Evolutionary conservation across 2,888 invertebrate genomes (phyloP).

Genomic region (Drosophila birchii): DNA sequence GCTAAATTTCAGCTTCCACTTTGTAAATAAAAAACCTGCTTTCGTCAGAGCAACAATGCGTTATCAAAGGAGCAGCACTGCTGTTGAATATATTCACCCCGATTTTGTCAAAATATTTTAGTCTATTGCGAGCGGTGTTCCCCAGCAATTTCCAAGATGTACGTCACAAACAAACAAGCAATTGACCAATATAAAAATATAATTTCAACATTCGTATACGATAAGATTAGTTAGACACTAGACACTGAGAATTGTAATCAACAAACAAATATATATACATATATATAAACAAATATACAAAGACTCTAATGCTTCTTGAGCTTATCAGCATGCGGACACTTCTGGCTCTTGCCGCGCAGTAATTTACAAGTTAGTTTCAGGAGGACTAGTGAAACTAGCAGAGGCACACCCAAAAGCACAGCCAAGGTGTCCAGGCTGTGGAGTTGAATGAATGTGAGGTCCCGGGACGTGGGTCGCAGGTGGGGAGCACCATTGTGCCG

Average conservation of each 20-base stretch:
- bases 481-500: conserved; percentile 81
- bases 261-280: neutral
- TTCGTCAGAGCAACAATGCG: neutral
- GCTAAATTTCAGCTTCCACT: too few species aligned
- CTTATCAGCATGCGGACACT: conserved; percentile 28
- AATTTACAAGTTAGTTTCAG: conserved; percentile 17
- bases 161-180: neutral
- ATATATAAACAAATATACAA: neutral
- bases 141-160: neutral
- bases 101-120: neutral
- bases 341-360: conserved; percentile 3
- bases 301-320: conserved; percentile 34
- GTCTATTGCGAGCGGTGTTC: neutral
- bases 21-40: neutral
- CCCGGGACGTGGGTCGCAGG: conserved; percentile 57
- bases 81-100: neutral
- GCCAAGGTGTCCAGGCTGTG: conserved; percentile 74
- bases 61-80: neutral
- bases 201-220: conserved; percentile 5
- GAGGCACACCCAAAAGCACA: conserved; percentile 57
- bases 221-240: neutral
- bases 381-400: conserved; percentile 7
- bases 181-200: neutral
- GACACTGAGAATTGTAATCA: neutral
- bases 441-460: conserved; percentile 64